A percentile compares a stretch with the other conserved stretches of the same genome.
Conservation (phyloP, 1,140 invertebrate genomes). For the Eriocheir sinensis region DNA sequence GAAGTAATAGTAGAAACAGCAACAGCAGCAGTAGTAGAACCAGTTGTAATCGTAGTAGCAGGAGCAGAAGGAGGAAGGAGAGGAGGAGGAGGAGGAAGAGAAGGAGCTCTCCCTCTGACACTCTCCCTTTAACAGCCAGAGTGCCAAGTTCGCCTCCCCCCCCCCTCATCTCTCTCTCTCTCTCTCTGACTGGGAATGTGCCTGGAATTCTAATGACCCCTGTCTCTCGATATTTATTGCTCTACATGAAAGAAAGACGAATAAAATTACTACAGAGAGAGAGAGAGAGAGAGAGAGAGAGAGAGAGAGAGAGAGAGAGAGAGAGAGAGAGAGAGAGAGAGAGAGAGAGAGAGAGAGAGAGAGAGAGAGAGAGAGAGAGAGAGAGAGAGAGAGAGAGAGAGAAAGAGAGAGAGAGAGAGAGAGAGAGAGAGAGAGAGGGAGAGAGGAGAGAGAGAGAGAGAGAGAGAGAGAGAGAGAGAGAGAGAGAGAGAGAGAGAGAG, state of each 20-base stretch:
- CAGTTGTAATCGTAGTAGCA: not conserved
- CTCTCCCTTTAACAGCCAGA: slow-evolving; percentile 57
- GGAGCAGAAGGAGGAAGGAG: not conserved
- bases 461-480: slow-evolving; percentile 2
- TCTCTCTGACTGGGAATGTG: slow-evolving; percentile 51
- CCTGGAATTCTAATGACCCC: slow-evolving; percentile 56
- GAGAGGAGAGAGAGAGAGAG: slow-evolving; percentile 8
- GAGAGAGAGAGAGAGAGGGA: slow-evolving; percentile 19
- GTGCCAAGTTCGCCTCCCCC: slow-evolving; percentile 48
- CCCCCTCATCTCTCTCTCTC: slow-evolving; percentile 12
- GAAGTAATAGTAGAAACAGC: too few relatives aligned
- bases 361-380: too few relatives aligned
- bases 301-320: too few relatives aligned
- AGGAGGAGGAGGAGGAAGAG: not conserved
- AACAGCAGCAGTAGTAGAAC: not conserved
- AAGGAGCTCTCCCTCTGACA: slow-evolving; percentile 28
- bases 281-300: too few relatives aligned
- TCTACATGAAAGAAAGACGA: too few relatives aligned
- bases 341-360: too few relatives aligned
- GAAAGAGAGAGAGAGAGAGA: not conserved
- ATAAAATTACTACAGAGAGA: too few relatives aligned
- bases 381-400: too few relatives aligned
- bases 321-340: too few relatives aligned
- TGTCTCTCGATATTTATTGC: too few relatives aligned
- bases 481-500: slow-evolving; percentile 8